Conservation (phyloP, 2,888 invertebrate genomes). For the Tethea ocularis region DNA sequence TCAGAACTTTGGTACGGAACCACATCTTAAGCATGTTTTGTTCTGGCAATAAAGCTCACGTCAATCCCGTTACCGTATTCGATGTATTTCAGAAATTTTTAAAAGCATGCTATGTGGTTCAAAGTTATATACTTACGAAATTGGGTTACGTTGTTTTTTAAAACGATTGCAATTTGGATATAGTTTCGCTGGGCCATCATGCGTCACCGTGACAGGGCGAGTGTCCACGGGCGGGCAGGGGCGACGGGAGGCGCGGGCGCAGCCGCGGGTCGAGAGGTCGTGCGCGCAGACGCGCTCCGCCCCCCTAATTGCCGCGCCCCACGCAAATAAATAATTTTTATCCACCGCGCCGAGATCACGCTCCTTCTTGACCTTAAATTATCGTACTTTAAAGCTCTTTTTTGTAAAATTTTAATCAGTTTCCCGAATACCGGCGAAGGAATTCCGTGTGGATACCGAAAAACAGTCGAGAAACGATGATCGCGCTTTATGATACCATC, state of each 20-base stretch:
- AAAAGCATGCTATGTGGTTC: not conserved
- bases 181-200: constrained; percentile 56
- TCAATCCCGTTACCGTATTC: not conserved
- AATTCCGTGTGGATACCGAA: constrained; percentile 47
- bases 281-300: constrained; percentile 76
- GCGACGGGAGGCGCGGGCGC: constrained; percentile 38
- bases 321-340: constrained; percentile 84
- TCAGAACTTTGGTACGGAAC: not conserved
- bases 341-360: constrained; percentile 70
- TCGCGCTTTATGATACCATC: constrained; percentile 59
- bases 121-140: constrained; percentile 30
- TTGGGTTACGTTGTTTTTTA: constrained; percentile 58
- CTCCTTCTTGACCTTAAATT: constrained; percentile 78
- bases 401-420: constrained; percentile 71
- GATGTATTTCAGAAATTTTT: not conserved
- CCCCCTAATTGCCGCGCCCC: constrained; percentile 82
- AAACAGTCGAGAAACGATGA: constrained; percentile 49
- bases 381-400: constrained; percentile 67
- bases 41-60: not conserved
- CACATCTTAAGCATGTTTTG: not conserved
- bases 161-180: constrained; percentile 63
- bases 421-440: constrained; percentile 55
- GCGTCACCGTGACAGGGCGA: constrained; percentile 60
- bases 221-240: constrained; percentile 45
- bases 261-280: constrained; percentile 74